Base-by-base conservation (phyloP, 2,113 vertebrate species). In the Tachysurus fulvidraco region DNA sequence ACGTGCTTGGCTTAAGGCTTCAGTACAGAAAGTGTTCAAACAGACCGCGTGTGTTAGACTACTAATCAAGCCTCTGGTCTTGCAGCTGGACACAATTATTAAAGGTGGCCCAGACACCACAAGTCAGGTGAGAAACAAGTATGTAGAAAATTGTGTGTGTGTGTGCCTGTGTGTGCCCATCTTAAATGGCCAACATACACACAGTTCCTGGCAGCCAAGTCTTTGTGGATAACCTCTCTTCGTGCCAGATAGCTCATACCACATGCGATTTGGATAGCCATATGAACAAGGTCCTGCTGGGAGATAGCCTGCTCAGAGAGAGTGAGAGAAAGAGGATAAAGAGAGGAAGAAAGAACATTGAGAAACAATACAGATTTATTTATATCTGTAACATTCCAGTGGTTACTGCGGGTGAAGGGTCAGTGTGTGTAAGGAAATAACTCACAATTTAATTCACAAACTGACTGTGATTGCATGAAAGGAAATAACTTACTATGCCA, bases 211-310 rank as follows among this genome's bases (percentile, higher is more conserved):
- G 98, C 96, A 83, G 98, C 98, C 87, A 99, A 95, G 94, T 99
- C 98, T 95, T 97, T 99, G 93, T 99, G 98, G 88, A 99, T 99
- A 91, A 99, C 98, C 95, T 99, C 98, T 87, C 98, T 91, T 87
- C 98, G 94, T 84, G 98, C 96, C 94, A 99, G 93, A 89, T 99
- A 99, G 94, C 98, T 99, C 98, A 99, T 99, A 44, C 98, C 98
- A 90, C 98, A 99, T 76, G 98, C 97, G 12, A 99, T 98, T 95
- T 99, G 98, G 92, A 99, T 99, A 57, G 98, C 98, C 98, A 99
- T 99, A 85, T 99, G 98, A 5, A 99, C 98, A 91, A 99, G 92
- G 90, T 99, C 98, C 91, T 99, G 98, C 81, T 99, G 98, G 91
- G 98, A 99, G 92, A 99, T 95, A 0, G 98, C 98, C 98, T 99